Conservation (phyloP, 2,797 vertebrate species). For the Sebastes oblongus region DNA sequence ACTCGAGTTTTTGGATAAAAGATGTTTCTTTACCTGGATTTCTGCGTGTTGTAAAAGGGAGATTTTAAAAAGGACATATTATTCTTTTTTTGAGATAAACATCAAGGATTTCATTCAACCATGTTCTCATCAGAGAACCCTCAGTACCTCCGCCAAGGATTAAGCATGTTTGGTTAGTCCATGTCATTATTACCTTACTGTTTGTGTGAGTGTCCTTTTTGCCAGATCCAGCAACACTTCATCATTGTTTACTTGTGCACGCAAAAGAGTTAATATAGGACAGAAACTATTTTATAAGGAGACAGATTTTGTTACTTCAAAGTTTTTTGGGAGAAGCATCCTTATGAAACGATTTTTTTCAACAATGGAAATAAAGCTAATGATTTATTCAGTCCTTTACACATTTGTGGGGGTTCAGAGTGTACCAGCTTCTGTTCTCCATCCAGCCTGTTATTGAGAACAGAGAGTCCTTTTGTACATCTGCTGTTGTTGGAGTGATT, state of each 20-base stretch:
- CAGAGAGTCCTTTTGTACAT: conserved; percentile 61
- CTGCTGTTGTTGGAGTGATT: conserved; percentile 60
- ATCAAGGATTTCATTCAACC: conserved; percentile 54
- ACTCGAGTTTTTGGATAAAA: conserved; percentile 62
- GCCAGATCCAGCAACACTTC: not conserved
- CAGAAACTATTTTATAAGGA: not conserved
- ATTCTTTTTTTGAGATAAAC: conserved; percentile 58
- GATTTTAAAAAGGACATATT: conserved; percentile 55
- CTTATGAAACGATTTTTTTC: not conserved
- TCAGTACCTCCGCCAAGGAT: conserved; percentile 85
- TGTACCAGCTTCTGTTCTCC: conserved; percentile 49
- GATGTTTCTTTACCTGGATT: conserved; percentile 53
- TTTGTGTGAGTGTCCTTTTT: not conserved
- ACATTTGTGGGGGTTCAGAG: conserved; percentile 28
- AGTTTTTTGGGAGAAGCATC: not conserved
- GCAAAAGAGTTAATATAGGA: not conserved
- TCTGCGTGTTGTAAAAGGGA: conserved; percentile 46
- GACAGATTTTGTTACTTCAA: not conserved
- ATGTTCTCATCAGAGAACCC: conserved; percentile 88
- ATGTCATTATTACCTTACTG: conserved; percentile 16
- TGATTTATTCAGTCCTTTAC: conserved; percentile 1
- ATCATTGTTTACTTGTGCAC: not conserved
- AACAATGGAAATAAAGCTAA: not conserved
- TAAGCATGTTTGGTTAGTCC: conserved; percentile 88
- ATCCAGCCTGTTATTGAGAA: conserved; percentile 52